Evolutionary conservation across 2,888 invertebrate species (phyloP).

Genomic region (Busseola fusca): DNA sequence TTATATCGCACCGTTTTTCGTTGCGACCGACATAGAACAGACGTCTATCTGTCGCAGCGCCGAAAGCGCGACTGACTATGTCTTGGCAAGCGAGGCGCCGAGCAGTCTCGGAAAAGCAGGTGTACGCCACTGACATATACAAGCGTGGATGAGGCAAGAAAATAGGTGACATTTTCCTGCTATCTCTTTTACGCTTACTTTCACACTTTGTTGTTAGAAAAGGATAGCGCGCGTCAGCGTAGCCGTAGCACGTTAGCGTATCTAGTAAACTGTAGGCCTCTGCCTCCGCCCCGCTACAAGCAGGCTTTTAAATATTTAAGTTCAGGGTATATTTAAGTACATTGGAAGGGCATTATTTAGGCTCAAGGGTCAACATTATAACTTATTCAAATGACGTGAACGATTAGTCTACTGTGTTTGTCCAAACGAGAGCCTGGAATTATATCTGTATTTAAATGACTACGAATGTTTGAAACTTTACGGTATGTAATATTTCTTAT

Average conservation of each 20-base stretch:
- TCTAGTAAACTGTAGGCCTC: conserved; percentile 48
- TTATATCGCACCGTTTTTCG: conserved; percentile 67
- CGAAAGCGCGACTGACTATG: conserved; percentile 77
- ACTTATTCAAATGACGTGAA: conserved; percentile 52
- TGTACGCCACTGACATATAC: conserved; percentile 66
- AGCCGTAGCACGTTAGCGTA: conserved; percentile 45
- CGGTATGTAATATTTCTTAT: not conserved
- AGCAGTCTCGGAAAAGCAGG: conserved; percentile 79
- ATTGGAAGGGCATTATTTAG: conserved; percentile 54
- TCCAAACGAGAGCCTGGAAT: conserved; percentile 12
- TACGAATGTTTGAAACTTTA: not conserved
- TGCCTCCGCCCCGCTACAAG: conserved; percentile 45
- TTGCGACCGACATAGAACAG: conserved; percentile 55
- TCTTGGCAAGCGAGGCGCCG: conserved; percentile 72
- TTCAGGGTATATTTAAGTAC: conserved; percentile 53
- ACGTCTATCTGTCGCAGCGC: conserved; percentile 71
- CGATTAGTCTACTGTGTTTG: conserved; percentile 38
- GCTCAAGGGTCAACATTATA: conserved; percentile 54
- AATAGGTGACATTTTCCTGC: conserved; percentile 54
- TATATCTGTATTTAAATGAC: not conserved
- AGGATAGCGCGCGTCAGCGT: conserved; percentile 24
- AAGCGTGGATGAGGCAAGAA: conserved; percentile 62
- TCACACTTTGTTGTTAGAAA: conserved; percentile 22
- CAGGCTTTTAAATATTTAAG: conserved; percentile 58
- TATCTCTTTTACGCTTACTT: conserved; percentile 58